A percentile compares a stretch with the other conserved stretches of the same genome.
Conservation (phyloP, 1,140 invertebrate genomes). For the Aleiodes sp. region DNA sequence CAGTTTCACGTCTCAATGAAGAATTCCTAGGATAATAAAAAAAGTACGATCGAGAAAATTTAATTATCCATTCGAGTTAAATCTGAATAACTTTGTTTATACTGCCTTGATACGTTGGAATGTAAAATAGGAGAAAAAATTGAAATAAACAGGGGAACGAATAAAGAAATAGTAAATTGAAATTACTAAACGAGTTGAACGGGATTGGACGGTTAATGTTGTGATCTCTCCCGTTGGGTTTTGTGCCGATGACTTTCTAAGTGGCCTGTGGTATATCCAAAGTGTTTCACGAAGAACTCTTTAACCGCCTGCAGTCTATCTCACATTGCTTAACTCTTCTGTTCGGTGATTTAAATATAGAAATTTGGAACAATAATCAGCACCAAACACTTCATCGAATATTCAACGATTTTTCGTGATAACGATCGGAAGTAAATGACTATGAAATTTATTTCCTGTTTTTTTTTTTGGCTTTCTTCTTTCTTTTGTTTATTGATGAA, state of each 20-base stretch:
- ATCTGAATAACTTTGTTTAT: too few relatives aligned
- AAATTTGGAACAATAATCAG: conserved; percentile 34
- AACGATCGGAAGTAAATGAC: not conserved
- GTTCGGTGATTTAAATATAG: conserved; percentile 26
- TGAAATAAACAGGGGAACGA: too few relatives aligned
- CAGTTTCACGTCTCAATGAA: not conserved
- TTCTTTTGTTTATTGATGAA: not conserved
- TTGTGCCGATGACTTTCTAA: conserved; percentile 27
- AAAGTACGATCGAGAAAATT: too few relatives aligned
- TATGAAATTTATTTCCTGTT: too few relatives aligned
- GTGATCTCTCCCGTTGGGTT: conserved; percentile 1
- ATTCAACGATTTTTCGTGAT: not conserved
- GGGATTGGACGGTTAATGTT: conserved; percentile 20
- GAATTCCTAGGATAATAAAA: too few relatives aligned
- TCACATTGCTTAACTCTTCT: too few relatives aligned
- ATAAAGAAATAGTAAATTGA: conserved; percentile 6
- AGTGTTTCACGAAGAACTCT: not conserved
- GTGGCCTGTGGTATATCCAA: not conserved
- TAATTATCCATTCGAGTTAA: too few relatives aligned
- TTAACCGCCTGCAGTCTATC: not conserved
- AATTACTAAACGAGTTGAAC: conserved; percentile 22
- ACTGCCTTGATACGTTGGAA: too few relatives aligned
- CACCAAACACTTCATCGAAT: not conserved
- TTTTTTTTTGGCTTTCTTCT: not conserved
- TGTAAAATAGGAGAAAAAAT: too few relatives aligned